Evolutionary conservation across 2,888 invertebrate species (phyloP).

Genomic region (Habrosyne pyritoides): DNA sequence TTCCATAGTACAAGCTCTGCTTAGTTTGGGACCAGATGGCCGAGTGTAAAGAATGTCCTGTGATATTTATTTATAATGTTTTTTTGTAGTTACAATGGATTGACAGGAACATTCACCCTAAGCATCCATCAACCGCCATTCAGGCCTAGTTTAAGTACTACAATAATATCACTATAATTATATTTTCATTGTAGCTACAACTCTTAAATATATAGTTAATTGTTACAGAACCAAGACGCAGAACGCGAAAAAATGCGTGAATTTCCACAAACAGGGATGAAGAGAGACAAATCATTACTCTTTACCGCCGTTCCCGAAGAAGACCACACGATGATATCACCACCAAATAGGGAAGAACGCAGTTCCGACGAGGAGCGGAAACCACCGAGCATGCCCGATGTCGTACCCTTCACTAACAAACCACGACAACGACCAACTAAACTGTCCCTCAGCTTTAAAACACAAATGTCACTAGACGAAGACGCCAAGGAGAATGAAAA

Average conservation of each 20-base stretch:
- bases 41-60: too few species aligned
- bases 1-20: too few species aligned
- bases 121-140: too few species aligned
- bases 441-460: slow-evolving; percentile 83
- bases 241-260: slow-evolving; percentile 78
- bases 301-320: slow-evolving; percentile 94
- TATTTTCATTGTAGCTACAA: too few species aligned
- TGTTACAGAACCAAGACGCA: slow-evolving; percentile 69
- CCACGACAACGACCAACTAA: slow-evolving; percentile 81
- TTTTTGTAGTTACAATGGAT: too few species aligned
- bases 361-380: slow-evolving; percentile 44
- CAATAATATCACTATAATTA: too few species aligned
- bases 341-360: slow-evolving; percentile 61
- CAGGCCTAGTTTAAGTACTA: too few species aligned
- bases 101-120: too few species aligned
- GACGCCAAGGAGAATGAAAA: slow-evolving; percentile 80
- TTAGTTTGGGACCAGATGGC: too few species aligned
- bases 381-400: slow-evolving; percentile 72
- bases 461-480: slow-evolving; percentile 82
- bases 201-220: background rate
- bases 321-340: slow-evolving; percentile 81
- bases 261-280: slow-evolving; percentile 83
- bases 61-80: too few species aligned
- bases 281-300: slow-evolving; percentile 90
- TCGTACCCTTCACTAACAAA: slow-evolving; percentile 79